Conservation (phyloP, 2,888 invertebrate species). For the Oscheius sp. region DNA sequence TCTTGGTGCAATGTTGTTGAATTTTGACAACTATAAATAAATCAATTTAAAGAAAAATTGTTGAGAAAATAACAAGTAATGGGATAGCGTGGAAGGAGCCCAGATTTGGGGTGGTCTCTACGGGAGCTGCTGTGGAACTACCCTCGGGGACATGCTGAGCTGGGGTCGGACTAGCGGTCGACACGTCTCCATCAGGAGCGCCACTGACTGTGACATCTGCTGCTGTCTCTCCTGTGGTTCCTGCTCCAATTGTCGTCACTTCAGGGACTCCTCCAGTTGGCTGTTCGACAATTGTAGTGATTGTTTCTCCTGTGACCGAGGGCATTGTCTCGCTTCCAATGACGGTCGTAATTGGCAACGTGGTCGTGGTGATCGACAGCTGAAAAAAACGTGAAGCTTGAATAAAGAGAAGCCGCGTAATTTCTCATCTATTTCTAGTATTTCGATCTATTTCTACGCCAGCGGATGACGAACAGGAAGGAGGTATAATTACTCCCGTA, state of each 20-base stretch:
- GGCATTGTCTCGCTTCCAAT: background rate
- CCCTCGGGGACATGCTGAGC: background rate
- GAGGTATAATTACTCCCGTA: too few relatives aligned
- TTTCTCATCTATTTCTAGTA: background rate
- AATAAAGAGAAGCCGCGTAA: background rate
- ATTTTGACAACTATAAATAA: slow-evolving; percentile 27
- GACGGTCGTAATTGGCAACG: too few relatives aligned
- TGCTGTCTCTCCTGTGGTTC: background rate
- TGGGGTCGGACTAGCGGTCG: too few relatives aligned
- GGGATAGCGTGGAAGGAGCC: background rate
- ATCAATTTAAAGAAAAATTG: slow-evolving; percentile 13
- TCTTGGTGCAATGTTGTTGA: slow-evolving; percentile 28
- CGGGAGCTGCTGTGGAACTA: background rate
- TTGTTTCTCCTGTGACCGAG: background rate
- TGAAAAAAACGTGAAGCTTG: too few relatives aligned
- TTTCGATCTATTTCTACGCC: too few relatives aligned
- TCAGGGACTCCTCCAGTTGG: background rate
- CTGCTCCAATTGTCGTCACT: background rate
- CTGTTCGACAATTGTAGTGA: background rate
- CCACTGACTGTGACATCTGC: background rate
- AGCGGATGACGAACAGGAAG: too few relatives aligned
- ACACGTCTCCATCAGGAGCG: background rate
- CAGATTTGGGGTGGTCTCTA: background rate
- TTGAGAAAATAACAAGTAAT: background rate
- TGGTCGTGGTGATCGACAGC: too few relatives aligned